A percentile compares a stretch with the other conserved stretches of the same genome.
Evolutionary conservation across 2,888 invertebrate genomes (phyloP).

Genomic region (Augochlorella aurata): DNA sequence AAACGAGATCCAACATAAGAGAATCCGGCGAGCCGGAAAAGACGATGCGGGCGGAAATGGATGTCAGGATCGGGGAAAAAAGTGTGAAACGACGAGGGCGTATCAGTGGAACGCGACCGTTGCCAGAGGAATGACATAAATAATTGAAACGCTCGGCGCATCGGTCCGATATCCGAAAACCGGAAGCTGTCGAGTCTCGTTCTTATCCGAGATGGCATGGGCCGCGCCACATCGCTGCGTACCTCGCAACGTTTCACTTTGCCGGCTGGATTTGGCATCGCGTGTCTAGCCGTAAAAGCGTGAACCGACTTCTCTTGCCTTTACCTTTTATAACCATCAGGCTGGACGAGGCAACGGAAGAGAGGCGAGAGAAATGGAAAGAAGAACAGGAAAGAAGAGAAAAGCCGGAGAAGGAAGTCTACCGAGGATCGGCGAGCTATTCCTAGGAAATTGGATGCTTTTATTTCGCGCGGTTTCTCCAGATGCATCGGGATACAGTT

Average conservation of each 20-base stretch:
- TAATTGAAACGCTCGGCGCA: constrained; percentile 54
- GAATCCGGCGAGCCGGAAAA: constrained; percentile 10
- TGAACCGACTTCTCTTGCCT: constrained; percentile 32
- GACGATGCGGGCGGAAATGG: constrained; percentile 15
- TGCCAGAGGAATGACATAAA: constrained; percentile 43
- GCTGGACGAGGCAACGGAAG: not conserved
- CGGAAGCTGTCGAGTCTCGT: constrained; percentile 34
- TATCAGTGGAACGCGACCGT: constrained; percentile 39
- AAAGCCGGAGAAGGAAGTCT: constrained; percentile 20
- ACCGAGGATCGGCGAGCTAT: constrained; percentile 56
- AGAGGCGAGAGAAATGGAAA: no score
- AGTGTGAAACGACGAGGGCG: constrained; percentile 34
- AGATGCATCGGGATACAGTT: constrained; percentile 42
- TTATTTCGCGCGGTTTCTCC: constrained; percentile 64
- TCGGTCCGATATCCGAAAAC: constrained; percentile 33
- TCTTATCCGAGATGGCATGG: constrained; percentile 2
- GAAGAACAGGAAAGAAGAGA: not conserved
- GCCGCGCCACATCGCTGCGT: not conserved
- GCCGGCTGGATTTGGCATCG: constrained; percentile 55
- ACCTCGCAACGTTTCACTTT: constrained; percentile 53
- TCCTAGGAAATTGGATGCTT: constrained; percentile 67
- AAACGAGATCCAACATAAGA: not conserved
- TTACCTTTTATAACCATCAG: constrained; percentile 29
- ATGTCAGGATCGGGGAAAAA: constrained; percentile 9
- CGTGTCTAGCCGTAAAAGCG: constrained; percentile 56